A percentile compares a stretch with the other conserved stretches of the same genome.
phyloP scores from a whole-genome alignment of 1,140 invertebrate genomes.

The Zaprionus nigranus region DNA sequence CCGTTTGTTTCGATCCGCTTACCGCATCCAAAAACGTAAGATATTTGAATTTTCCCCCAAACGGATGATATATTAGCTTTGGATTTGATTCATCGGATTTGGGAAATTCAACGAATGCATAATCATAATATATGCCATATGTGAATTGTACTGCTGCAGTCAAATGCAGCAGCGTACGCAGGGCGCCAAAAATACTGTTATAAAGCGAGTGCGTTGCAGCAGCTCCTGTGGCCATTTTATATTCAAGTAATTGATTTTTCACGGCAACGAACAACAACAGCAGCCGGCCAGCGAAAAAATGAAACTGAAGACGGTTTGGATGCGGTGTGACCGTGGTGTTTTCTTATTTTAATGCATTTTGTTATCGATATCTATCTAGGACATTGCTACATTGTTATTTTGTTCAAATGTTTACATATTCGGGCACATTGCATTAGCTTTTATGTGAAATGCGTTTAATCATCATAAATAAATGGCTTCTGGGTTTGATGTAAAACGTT shows the following conservation, averaged over 20 bases:
- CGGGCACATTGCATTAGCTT: slow-evolving; percentile 31
- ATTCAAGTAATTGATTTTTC: slow-evolving; percentile 68
- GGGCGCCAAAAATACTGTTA: slow-evolving; percentile 66
- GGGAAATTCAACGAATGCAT: slow-evolving; percentile 88
- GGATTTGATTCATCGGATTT: slow-evolving; percentile 59
- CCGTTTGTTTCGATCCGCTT: slow-evolving; percentile 65
- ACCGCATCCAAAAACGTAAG: slow-evolving; percentile 94
- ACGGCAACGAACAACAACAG: slow-evolving; percentile 41
- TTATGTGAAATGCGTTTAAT: background rate
- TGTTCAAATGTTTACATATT: background rate
- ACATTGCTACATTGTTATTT: background rate
- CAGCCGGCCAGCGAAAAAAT: slow-evolving; percentile 37
- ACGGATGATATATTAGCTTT: slow-evolving; percentile 83
- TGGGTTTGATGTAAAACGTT: background rate
- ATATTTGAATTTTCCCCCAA: slow-evolving; percentile 94
- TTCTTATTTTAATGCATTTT: background rate
- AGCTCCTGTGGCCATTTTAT: slow-evolving; percentile 37
- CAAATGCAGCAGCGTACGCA: slow-evolving; percentile 87
- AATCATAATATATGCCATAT: slow-evolving; percentile 91
- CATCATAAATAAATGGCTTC: background rate
- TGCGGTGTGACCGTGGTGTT: slow-evolving; percentile 33
- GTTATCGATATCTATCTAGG: slow-evolving; percentile 33
- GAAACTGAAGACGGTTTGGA: slow-evolving; percentile 39
- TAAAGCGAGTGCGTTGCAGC: slow-evolving; percentile 72
- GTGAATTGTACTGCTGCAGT: slow-evolving; percentile 88